Base-by-base conservation (phyloP, 2,888 invertebrate genomes). In the Hypselothyrea guttata region DNA sequence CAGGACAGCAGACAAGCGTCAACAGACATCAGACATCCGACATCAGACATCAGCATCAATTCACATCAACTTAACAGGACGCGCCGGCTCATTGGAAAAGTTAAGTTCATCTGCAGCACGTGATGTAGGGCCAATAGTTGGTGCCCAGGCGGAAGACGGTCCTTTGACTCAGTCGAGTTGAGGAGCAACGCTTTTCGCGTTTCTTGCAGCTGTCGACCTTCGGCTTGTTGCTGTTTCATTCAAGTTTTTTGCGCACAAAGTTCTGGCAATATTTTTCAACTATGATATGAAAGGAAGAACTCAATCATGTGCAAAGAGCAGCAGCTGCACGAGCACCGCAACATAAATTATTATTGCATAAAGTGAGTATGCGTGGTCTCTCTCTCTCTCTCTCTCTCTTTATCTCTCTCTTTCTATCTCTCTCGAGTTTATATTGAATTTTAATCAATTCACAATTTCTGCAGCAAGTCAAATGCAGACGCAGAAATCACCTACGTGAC, bases 51-150 rank as follows among this genome's bases (percentile, higher is more conserved):
- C 38, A 38, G 41, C 74, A 60, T 77, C 73, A 61, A 69, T 74
- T 73, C 77, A 49, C 73, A 73, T 76, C 56, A 65, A 76, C 49
- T 63, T 65, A 69, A 57, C 63, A 46, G 56, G 54, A 53, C 52
- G 59, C 68, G 64, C 57, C 58, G 62, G 59, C 71, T 75, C 71
- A 75, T 77, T 68, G 75, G 58, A 68, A 75, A 75, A 75, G 75
- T 71, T 78, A 60, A 71, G 60, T 78, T 78, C 68, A 76, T 75
- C 75, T 71, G 56, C 57, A 40, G 69, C 58, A 78, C 75, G 75
- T 75, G 78, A 69, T 69, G 63, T 31, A 53, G 34, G 37, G 34
- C 35, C 49, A 64, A 47, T 61, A 16, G 54, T 53, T 40, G 31
- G 48, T 38, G 37, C 45, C 48, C 16, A 30, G 7, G 37, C 15